Percentiles rank a stretch among this genome's conserved stretches.
Conservation (phyloP, 2,113 vertebrate species). For the Syngnathus typhle region DNA sequence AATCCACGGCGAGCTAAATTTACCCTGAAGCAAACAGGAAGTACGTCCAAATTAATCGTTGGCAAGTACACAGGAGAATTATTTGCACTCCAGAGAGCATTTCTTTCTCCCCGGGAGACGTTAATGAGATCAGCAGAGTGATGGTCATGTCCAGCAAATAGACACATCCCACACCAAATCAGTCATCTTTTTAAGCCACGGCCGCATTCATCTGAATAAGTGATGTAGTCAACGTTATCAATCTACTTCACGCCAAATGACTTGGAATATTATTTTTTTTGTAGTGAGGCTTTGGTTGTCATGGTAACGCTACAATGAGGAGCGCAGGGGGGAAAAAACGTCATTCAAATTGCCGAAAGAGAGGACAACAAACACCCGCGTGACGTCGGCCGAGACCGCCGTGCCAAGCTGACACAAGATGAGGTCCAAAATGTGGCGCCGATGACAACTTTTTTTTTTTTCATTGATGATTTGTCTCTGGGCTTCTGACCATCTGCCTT, state of each 20-base stretch:
- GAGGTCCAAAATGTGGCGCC: neutral
- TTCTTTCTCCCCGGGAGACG: slow-evolving; percentile 25
- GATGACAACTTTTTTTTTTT: neutral
- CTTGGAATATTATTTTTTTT: neutral
- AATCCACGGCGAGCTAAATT: slow-evolving; percentile 19
- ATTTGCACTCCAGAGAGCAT: slow-evolving; percentile 25
- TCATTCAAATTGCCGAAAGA: neutral
- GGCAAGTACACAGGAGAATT: slow-evolving; percentile 13
- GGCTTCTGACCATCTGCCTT: neutral
- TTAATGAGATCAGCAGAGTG: neutral
- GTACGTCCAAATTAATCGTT: slow-evolving; percentile 29
- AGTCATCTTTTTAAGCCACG: no score
- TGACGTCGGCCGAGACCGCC: slow-evolving; percentile 1
- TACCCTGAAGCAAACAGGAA: slow-evolving; percentile 49
- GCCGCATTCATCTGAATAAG: no score
- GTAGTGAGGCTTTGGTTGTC: neutral
- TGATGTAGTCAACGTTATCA: neutral
- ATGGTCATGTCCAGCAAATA: neutral
- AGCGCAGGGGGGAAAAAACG: neutral
- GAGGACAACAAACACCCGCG: neutral
- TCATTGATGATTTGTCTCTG: neutral
- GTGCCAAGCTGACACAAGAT: slow-evolving; percentile 7
- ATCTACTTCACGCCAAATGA: neutral
- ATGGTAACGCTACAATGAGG: neutral
- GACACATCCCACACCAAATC: neutral